Evolutionary conservation across 2,888 invertebrate genomes (phyloP).

Genomic region (Lochmaea capreae): DNA sequence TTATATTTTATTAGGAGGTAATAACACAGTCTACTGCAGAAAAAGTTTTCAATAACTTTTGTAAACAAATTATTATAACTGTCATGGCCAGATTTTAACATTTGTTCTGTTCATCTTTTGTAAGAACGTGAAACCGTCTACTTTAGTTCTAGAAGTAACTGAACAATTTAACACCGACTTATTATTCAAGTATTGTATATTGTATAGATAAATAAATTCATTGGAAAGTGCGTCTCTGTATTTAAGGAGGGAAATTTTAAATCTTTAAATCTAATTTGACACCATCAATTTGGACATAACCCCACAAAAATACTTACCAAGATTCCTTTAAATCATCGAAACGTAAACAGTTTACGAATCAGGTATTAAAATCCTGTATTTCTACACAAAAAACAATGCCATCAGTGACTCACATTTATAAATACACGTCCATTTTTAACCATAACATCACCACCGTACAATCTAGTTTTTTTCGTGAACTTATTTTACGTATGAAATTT

Average conservation of each 20-base stretch:
- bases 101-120: no score
- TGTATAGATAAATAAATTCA: background rate
- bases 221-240: conserved; percentile 13
- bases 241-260: conserved; percentile 39
- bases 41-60: background rate
- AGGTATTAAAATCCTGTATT: conserved; percentile 37
- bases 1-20: background rate
- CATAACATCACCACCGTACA: conserved; percentile 41
- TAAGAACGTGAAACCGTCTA: no score
- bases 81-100: no score
- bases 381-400: conserved; percentile 50
- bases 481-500: background rate
- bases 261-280: conserved; percentile 29
- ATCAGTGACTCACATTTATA: conserved; percentile 53
- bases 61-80: background rate
- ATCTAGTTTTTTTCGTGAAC: conserved; percentile 25
- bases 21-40: background rate
- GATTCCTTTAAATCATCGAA: conserved; percentile 4
- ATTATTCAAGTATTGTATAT: background rate
- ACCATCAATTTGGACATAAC: background rate
- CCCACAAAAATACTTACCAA: conserved; percentile 17
- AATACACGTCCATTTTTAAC: conserved; percentile 53
- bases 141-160: no score
- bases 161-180: no score
- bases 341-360: conserved; percentile 22